These are phyloP conservation scores for Drosophila neoperkinsi DNA, from an alignment of 2,888 invertebrate species.

Conservation along the genomic window DNA sequence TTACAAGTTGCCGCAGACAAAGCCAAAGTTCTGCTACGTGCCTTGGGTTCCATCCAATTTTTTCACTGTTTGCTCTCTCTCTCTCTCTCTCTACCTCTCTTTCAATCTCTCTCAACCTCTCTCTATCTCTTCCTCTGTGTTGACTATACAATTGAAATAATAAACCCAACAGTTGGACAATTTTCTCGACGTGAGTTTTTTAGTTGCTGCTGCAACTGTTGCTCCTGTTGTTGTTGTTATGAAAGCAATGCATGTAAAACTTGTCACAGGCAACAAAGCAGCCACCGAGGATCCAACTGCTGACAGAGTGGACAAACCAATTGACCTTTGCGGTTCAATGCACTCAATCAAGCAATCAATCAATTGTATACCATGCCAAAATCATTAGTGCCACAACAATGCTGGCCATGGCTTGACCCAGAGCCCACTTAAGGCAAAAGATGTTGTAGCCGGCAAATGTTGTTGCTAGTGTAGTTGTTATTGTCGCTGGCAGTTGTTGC, in stretches of 20 bases:
- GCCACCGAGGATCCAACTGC: slow-evolving; percentile 19
- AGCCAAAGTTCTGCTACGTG: slow-evolving; percentile 80
- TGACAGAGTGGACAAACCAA: slow-evolving; percentile 60
- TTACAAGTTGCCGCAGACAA: slow-evolving; percentile 65
- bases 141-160: slow-evolving; percentile 72
- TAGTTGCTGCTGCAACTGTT: slow-evolving; percentile 27
- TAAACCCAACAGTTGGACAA: slow-evolving; percentile 80
- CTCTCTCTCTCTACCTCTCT: slow-evolving; percentile 1
- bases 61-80: slow-evolving; percentile 14
- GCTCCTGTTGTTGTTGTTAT: slow-evolving; percentile 46
- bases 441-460: slow-evolving; percentile 22
- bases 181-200: slow-evolving; percentile 73
- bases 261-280: slow-evolving; percentile 59
- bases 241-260: slow-evolving; percentile 66
- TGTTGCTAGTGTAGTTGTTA: slow-evolving; percentile 3
- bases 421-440: slow-evolving; percentile 74
- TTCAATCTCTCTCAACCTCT: not conserved
- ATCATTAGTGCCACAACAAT: slow-evolving; percentile 75
- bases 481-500: slow-evolving; percentile 21
- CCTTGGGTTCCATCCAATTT: slow-evolving; percentile 58
- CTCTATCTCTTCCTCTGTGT: slow-evolving; percentile 6
- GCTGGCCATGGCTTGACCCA: slow-evolving; percentile 73
- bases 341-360: slow-evolving; percentile 77
- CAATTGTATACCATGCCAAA: slow-evolving; percentile 68
- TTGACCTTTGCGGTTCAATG: slow-evolving; percentile 76